These are phyloP conservation scores for Oncopodura yosiiana DNA, from an alignment of 1,140 invertebrate genomes.

Conservation along the genomic window DNA sequence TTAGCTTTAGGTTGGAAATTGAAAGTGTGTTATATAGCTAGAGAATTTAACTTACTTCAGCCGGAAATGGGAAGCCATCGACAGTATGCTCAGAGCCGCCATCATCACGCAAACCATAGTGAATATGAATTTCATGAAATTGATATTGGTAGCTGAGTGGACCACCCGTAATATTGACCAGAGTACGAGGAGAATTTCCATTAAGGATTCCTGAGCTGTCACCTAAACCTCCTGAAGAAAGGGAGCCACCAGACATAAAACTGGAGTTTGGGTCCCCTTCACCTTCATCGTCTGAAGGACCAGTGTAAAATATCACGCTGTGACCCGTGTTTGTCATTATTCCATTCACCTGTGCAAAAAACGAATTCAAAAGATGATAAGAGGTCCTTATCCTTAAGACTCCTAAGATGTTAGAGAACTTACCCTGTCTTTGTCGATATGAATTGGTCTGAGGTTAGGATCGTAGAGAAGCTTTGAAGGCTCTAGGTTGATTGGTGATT, in stretches of 20 bases:
- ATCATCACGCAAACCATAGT: conserved; percentile 68
- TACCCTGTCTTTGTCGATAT: conserved; percentile 85
- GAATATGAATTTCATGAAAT: conserved; percentile 88
- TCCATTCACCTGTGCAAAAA: conserved; percentile 62
- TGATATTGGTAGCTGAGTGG: conserved; percentile 89
- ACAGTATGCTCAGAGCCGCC: conserved; percentile 88
- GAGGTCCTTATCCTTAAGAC: background rate
- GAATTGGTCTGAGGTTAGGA: conserved; percentile 74
- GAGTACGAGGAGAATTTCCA: conserved; percentile 36
- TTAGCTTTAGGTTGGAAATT: background rate
- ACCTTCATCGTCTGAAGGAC: conserved; percentile 30
- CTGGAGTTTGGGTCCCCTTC: conserved; percentile 33
- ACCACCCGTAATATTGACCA: conserved; percentile 87
- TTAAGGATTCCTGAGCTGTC: background rate
- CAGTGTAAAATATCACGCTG: conserved; percentile 39
- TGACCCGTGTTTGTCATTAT: conserved; percentile 80
- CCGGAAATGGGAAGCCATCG: conserved; percentile 83
- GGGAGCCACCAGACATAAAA: conserved; percentile 10
- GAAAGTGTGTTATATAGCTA: background rate
- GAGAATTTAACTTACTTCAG: conserved; percentile 59
- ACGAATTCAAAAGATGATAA: background rate
- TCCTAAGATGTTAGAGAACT: conserved; percentile 26
- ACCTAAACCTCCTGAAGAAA: conserved; percentile 12
- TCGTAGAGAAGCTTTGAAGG: conserved; percentile 86
- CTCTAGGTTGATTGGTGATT: conserved; percentile 92